Conservation (phyloP, 30 jellyfish, hydroid and myxozoan species). For the Hydra vulgaris region DNA sequence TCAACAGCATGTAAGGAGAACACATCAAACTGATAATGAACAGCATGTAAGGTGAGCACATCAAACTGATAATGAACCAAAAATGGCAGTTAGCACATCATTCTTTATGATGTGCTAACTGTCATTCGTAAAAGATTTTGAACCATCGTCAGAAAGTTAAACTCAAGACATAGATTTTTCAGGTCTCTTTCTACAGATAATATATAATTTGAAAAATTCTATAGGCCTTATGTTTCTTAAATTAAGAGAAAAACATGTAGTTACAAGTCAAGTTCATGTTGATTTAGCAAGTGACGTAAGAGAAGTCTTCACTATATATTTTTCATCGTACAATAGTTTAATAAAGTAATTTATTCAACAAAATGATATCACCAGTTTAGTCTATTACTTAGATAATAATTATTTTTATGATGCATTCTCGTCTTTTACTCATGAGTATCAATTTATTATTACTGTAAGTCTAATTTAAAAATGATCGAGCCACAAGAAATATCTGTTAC, state of each 20-base stretch:
- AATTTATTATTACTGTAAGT: neutral
- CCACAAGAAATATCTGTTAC: neutral
- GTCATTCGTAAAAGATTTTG: neutral
- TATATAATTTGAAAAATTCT: neutral
- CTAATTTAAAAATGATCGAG: neutral
- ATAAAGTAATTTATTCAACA: neutral
- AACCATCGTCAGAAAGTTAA: neutral
- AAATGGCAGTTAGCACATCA: neutral
- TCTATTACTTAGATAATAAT: neutral
- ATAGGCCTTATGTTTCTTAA: neutral
- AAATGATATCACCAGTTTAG: neutral
- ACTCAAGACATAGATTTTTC: neutral
- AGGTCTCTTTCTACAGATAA: neutral
- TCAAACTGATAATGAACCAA: neutral
- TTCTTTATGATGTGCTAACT: no score
- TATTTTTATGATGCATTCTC: neutral
- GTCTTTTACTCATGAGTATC: neutral
- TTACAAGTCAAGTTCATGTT: neutral
- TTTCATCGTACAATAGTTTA: neutral
- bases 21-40: no score
- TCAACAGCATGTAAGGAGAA: neutral
- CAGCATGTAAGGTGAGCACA: no score
- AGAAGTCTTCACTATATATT: neutral
- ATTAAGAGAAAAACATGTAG: neutral
- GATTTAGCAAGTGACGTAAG: neutral